A percentile compares a stretch with the other conserved stretches of the same genome.
These are phyloP conservation scores for Holcopasites calliopsidis DNA, from an alignment of 1,140 invertebrate genomes.

Conservation along the genomic window DNA sequence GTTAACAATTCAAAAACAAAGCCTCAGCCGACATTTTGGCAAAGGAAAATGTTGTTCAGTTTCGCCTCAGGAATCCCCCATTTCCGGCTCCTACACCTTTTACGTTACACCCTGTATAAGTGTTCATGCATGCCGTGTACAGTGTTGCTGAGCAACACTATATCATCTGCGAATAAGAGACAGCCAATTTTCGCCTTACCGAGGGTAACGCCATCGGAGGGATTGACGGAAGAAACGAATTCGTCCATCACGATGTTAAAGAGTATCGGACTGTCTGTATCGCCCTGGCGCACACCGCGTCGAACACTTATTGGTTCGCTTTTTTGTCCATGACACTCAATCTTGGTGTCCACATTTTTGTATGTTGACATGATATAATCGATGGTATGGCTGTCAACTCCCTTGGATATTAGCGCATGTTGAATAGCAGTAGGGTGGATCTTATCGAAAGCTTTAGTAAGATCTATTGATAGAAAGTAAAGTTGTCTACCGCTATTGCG, in stretches of 20 bases:
- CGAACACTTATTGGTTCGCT: background rate
- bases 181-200: background rate
- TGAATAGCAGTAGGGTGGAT: background rate
- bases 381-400: background rate
- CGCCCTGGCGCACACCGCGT: background rate
- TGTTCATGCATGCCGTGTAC: background rate
- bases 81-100: background rate
- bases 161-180: background rate
- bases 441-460: background rate
- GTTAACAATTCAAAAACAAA: too few relatives aligned
- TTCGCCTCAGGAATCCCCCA: too few relatives aligned
- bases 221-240: background rate
- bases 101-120: background rate
- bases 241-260: slow-evolving; percentile 5
- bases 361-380: background rate
- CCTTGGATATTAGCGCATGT: background rate
- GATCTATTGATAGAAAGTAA: background rate
- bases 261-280: background rate
- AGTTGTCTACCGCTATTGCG: background rate
- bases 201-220: background rate
- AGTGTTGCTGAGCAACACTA: background rate
- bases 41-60: too few relatives aligned
- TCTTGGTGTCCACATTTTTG: background rate
- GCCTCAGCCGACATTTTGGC: too few relatives aligned
- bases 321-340: background rate